Conservation (phyloP, 1,140 invertebrate genomes). For the Cylas formicarius region DNA sequence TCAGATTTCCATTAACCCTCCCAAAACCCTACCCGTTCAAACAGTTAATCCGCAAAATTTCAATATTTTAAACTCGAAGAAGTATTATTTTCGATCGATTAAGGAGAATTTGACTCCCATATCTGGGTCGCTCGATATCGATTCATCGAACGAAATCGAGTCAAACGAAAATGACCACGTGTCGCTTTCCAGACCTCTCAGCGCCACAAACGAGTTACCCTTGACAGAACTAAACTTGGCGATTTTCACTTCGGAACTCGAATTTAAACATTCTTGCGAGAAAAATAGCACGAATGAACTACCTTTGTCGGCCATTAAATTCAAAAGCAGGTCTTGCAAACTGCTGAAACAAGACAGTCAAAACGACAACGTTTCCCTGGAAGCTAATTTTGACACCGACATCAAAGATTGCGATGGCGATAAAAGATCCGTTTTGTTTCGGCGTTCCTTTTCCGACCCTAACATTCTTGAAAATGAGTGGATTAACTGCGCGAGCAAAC, state of each 20-base stretch:
- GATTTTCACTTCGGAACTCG: slow-evolving; percentile 33
- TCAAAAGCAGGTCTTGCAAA: slow-evolving; percentile 27
- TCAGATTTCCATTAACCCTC: slow-evolving; percentile 29
- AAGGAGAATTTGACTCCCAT: slow-evolving; percentile 35
- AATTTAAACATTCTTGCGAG: slow-evolving; percentile 41
- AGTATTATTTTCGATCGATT: slow-evolving; percentile 11
- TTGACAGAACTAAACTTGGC: slow-evolving; percentile 40
- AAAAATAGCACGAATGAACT: slow-evolving; percentile 49
- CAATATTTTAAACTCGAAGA: slow-evolving; percentile 2
- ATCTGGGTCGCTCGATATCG: slow-evolving; percentile 35
- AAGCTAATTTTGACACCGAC: slow-evolving; percentile 33
- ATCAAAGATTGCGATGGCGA: slow-evolving; percentile 13
- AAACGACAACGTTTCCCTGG: slow-evolving; percentile 30
- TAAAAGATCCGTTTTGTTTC: slow-evolving; percentile 13
- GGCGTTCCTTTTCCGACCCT: slow-evolving; percentile 39
- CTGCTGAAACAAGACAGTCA: slow-evolving; percentile 27
- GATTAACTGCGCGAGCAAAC: slow-evolving; percentile 23
- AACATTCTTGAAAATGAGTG: slow-evolving; percentile 36
- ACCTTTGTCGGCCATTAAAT: slow-evolving; percentile 50
- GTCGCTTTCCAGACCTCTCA: slow-evolving; percentile 23
- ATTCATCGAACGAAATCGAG: slow-evolving; percentile 26
- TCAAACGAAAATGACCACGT: too few species aligned
- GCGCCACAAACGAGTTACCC: slow-evolving; percentile 46
- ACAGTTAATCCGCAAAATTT: slow-evolving; percentile 15
- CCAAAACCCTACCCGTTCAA: slow-evolving; percentile 17